phyloP scores from a whole-genome alignment of 2,797 vertebrate genomes.

The Acrossocheilus wenchowensis region DNA sequence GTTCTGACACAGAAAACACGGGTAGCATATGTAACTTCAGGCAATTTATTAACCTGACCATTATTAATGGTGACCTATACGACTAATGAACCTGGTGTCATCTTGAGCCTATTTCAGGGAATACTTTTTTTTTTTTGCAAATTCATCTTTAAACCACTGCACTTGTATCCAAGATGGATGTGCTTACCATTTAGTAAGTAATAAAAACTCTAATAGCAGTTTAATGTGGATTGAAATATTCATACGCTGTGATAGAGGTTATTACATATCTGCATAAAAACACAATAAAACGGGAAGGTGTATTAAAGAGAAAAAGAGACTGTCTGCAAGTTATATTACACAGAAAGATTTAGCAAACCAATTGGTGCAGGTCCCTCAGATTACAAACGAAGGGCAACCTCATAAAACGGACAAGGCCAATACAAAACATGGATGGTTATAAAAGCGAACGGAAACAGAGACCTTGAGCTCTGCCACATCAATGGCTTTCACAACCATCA shows the following conservation, averaged over 20 bases:
- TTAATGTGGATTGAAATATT: conserved; percentile 53
- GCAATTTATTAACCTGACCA: conserved; percentile 67
- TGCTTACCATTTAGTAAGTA: conserved; percentile 68
- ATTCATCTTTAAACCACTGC: not conserved
- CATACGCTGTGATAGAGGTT: conserved; percentile 35
- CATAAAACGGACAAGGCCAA: conserved; percentile 37
- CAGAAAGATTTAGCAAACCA: not conserved
- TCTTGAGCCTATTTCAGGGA: conserved; percentile 31
- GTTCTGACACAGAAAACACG: conserved; percentile 21
- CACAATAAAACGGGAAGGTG: not conserved
- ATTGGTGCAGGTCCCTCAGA: not conserved
- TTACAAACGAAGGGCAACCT: conserved; percentile 8
- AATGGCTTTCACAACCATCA: conserved; percentile 20
- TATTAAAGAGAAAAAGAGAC: not conserved
- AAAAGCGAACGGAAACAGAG: conserved; percentile 18
- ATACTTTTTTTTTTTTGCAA: conserved; percentile 47
- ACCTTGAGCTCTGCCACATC: conserved; percentile 35
- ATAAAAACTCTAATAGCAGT: conserved; percentile 58
- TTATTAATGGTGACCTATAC: conserved; percentile 70
- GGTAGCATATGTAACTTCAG: conserved; percentile 11
- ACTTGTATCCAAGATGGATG: conserved; percentile 65
- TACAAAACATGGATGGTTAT: conserved; percentile 15
- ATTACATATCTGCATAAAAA: conserved; percentile 29
- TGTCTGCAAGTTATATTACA: not conserved
- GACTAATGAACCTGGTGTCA: conserved; percentile 69